Evolutionary conservation across 2,888 invertebrate genomes (phyloP), one percentile per base, ranked within the genome.

Genomic region (Pemphredon lugubris): DNA sequence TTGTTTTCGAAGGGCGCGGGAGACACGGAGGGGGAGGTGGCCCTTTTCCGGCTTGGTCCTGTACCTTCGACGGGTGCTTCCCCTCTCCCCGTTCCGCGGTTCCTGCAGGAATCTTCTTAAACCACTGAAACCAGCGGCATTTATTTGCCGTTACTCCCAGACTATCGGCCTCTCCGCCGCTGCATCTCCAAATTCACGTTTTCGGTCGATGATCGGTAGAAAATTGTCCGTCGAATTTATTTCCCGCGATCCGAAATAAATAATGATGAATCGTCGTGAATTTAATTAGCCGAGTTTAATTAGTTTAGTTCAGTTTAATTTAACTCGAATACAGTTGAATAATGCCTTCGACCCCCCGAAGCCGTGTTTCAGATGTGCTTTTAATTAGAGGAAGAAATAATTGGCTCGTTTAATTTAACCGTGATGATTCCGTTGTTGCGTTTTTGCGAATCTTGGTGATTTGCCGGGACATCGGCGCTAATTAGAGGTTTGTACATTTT

Each of bases 1-100:
- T 86, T 84, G 82, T 84, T 85, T 85, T 83, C 66, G 74, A 70
- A 77, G 60, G 69, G 69, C 21, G 6, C 39, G 45, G 13, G 16
- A 21, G 21, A 9, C 37, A 39, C 23, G 13, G 23, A 50, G 23
- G 30, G 40, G 20, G 32, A 51, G 20, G 30, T 9, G 11, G 26
- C 9, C 14, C 40, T 40, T 68, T 18, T 50, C 57, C 44, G 14
- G 32, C 55, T 23, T 63, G 26, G n/a, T 55, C 63, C 48, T 47
- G 61, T 54, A 65, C 59, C 67, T 66, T 44, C 42, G n/a, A 61
- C 44, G 48, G 63, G 66, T 54, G 45, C 53, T 47, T 65, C 32
- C 30, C 42, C 21, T 48, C 50, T 37, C 51, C n/a, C 59, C 30
- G 32, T 32, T 54, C 14, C 21, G 30, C 74, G 66, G 20, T 47